Evolutionary conservation across 2,113 vertebrate genomes (phyloP).

Genomic region (Pelobates fuscus): DNA sequence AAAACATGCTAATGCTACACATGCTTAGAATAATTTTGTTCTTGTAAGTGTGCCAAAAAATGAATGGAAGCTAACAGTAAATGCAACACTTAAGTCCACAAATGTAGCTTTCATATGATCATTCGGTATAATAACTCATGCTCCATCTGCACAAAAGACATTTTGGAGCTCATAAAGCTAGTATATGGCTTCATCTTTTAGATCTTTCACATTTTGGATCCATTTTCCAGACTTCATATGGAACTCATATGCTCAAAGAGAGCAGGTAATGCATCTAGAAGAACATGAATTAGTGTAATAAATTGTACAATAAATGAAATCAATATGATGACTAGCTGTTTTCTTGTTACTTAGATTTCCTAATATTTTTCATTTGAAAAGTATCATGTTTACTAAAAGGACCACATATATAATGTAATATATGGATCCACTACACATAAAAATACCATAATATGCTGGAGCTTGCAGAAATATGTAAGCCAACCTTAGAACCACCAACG

Average conservation of each 20-base stretch:
- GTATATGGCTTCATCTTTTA: constrained; percentile 4
- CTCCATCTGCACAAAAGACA: not conserved
- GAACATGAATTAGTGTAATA: constrained; percentile 13
- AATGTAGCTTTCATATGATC: not conserved
- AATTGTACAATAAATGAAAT: not conserved
- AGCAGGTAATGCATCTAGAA: not conserved
- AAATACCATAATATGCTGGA: too few relatives aligned
- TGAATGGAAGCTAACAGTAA: not conserved
- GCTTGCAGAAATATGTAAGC: too few relatives aligned
- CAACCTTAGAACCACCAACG: too few relatives aligned
- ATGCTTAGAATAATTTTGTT: too few relatives aligned
- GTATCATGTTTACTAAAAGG: not conserved
- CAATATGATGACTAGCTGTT: not conserved
- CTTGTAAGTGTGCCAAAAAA: not conserved
- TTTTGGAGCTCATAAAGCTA: not conserved
- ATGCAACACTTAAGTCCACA: not conserved
- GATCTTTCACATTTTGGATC: constrained; percentile 6
- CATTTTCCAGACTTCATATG: constrained; percentile 14
- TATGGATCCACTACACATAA: too few relatives aligned
- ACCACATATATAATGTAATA: not conserved
- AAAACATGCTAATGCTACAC: too few relatives aligned
- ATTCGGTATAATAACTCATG: not conserved
- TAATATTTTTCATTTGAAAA: constrained; percentile 5
- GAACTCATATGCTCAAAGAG: constrained; percentile 5
- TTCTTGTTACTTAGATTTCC: not conserved